These are phyloP conservation scores for Panopea generosa DNA, from an alignment of 2,888 invertebrate genomes.

Conservation along the genomic window DNA sequence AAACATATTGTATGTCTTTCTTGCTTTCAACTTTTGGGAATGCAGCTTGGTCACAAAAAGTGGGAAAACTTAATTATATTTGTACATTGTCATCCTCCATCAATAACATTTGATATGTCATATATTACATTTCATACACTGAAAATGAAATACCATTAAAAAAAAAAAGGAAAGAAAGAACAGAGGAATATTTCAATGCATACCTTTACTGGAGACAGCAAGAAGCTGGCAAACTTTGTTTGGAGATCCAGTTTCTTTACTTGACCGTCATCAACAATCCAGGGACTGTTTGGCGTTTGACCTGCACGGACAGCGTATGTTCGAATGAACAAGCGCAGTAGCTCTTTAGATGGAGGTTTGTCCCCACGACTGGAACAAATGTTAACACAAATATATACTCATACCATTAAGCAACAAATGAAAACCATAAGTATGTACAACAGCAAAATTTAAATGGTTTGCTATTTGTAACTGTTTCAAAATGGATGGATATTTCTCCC, in stretches of 20 bases:
- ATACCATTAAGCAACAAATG: no score
- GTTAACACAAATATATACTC: no score
- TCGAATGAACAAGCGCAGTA: slow-evolving; percentile 84
- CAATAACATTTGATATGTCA: no score
- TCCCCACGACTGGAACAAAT: slow-evolving; percentile 76
- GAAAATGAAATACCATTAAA: no score
- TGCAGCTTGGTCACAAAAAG: no score
- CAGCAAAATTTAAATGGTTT: background rate
- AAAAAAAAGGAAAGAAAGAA: no score
- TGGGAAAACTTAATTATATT: no score
- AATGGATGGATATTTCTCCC: background rate
- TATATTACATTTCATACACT: no score
- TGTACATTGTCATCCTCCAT: no score
- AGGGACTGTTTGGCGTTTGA: slow-evolving; percentile 81
- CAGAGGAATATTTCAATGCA: no score
- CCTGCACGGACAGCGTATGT: slow-evolving; percentile 83
- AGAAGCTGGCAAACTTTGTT: slow-evolving; percentile 83
- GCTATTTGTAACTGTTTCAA: background rate
- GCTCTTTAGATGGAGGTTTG: slow-evolving; percentile 83
- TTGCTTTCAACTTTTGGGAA: no score
- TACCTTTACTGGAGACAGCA: slow-evolving; percentile 81
- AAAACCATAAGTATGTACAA: background rate
- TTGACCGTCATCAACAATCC: slow-evolving; percentile 84
- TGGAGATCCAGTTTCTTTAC: slow-evolving; percentile 82
- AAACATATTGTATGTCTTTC: no score